Evolutionary conservation across 2,113 vertebrate species (phyloP).

Genomic region (Lichenostomus cassidix): DNA sequence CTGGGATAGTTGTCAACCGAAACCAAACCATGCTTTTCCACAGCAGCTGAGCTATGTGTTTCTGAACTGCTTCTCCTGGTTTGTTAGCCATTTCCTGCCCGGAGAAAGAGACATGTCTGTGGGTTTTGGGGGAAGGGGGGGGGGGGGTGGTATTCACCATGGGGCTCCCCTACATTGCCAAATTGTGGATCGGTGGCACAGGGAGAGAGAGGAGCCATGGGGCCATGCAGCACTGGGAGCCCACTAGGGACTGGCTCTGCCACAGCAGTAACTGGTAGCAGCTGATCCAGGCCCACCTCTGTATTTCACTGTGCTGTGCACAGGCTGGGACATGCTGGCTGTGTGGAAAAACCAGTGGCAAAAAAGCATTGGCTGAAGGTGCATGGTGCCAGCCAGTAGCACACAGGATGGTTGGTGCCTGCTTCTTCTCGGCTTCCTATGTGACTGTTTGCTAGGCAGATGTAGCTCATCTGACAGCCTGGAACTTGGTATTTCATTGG

Average conservation of each 20-base stretch:
- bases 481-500: neutral
- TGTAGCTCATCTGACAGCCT: neutral
- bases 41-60: neutral
- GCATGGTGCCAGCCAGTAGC: neutral
- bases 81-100: neutral
- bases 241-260: no score
- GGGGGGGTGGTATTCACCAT: fast-evolving
- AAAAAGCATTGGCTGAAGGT: neutral
- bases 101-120: neutral
- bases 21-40: neutral
- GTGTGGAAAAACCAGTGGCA: neutral
- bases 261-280: neutral
- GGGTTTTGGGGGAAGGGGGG: neutral
- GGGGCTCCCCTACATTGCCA: neutral
- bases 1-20: neutral
- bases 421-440: neutral
- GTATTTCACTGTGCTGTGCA: neutral
- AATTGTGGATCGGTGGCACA: neutral
- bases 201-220: neutral
- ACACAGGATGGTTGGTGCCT: neutral
- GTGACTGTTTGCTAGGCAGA: neutral
- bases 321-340: neutral
- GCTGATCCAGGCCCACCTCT: neutral
- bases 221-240: neutral
- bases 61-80: neutral